Evolutionary conservation across 2,797 vertebrate species (phyloP), one percentile per base, ranked within the genome.

Genomic region (Acomys russatus): DNA sequence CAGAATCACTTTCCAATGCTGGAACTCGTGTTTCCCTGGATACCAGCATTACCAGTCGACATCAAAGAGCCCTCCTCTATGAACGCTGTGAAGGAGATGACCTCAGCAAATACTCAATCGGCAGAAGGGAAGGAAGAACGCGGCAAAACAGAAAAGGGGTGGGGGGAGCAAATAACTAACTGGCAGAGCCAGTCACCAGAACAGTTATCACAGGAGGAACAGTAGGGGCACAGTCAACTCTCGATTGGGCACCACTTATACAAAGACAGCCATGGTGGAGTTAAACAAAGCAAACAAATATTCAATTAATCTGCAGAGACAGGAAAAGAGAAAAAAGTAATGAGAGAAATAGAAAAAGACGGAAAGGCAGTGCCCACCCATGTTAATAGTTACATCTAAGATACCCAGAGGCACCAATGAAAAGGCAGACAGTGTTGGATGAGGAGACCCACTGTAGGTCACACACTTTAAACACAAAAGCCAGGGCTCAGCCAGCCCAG

Each of bases 231-330:
- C 95, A 85, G 92, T 97, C 38, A 30, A 74, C 73, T 78, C 91
- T 90, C 89, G 73, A 92, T 78, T 94, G 73, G 64, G 84, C 83
- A 49, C 30, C 66, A 94, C 35, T 63, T 96, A 98, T 96, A 95
- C 38, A 83, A 84, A 83, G 88, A 64, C 4, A 83, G 71, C 33
- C 22, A 0, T 35, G 61, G 33, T 25, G 23, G 35, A 82, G 76
- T 51, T 71, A 89, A 96, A 96, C 56, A 91, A 94, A 97, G 95
- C 86, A 80, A 74, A 95, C 82, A 83, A 79, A 95, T 78, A 88
- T 12, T 59, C n/a, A 91, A 74, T 56, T 87, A 56, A 90, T 71
- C 63, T 68, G 82, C 33, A 94, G 8, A 63, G 59, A 63, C 22
- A 82, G 56, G 23, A 63, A 25, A 83, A 25, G 59, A 44, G 14